A percentile compares a stretch with the other conserved stretches of the same genome.
These are phyloP conservation scores for Hippocampus abdominalis DNA, from an alignment of 2,113 vertebrate genomes.

Conservation along the genomic window DNA sequence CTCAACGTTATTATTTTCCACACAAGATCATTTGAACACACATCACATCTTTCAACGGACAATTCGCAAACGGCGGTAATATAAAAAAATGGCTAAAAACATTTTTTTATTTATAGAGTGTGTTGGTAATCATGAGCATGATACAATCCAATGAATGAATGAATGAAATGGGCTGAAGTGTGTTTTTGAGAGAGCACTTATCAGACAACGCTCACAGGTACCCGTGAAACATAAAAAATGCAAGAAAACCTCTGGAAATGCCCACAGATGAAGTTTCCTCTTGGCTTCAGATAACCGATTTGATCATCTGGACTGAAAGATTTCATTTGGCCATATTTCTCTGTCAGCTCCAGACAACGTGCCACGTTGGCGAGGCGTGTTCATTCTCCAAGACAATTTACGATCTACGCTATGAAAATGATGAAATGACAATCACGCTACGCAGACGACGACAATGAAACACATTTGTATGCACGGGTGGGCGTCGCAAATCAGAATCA, in stretches of 20 bases:
- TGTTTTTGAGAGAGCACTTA: neutral
- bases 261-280: neutral
- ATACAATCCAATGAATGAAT: too few relatives aligned
- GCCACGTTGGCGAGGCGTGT: neutral
- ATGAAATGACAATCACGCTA: neutral
- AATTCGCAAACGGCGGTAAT: too few relatives aligned
- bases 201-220: neutral
- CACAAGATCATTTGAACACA: too few relatives aligned
- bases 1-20: too few relatives aligned
- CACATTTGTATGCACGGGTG: neutral
- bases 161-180: too few relatives aligned
- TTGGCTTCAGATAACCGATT: neutral
- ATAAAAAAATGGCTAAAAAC: too few relatives aligned
- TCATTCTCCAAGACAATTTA: neutral
- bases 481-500: neutral
- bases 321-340: neutral
- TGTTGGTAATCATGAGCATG: too few relatives aligned
- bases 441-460: neutral
- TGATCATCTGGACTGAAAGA: neutral
- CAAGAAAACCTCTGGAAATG: neutral
- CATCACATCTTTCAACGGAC: too few relatives aligned
- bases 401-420: neutral
- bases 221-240: neutral
- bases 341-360: neutral
- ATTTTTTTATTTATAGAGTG: too few relatives aligned